These are phyloP conservation scores for Dermolepida albohirtum DNA, from an alignment of 2,888 invertebrate genomes.

Conservation along the genomic window DNA sequence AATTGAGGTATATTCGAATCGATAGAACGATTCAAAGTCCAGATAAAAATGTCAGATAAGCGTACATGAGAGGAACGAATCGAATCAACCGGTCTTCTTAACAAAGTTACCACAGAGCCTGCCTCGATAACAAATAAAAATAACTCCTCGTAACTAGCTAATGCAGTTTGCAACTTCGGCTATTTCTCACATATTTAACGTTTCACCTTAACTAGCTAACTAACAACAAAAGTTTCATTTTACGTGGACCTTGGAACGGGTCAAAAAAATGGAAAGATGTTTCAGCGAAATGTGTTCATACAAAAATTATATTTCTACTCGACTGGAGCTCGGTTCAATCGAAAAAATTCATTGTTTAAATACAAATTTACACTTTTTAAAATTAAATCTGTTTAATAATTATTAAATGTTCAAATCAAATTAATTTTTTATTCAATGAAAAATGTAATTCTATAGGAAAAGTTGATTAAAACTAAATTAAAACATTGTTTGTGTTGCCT, in stretches of 20 bases:
- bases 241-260: not conserved
- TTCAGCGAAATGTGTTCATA: too few relatives aligned
- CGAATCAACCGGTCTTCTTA: constrained; percentile 49
- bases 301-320: too few relatives aligned
- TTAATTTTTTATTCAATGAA: too few relatives aligned
- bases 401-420: too few relatives aligned
- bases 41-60: constrained; percentile 34
- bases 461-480: too few relatives aligned
- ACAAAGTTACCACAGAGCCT: constrained; percentile 49
- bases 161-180: constrained; percentile 51
- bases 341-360: too few relatives aligned
- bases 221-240: constrained; percentile 19
- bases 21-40: constrained; percentile 33
- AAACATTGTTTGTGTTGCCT: too few relatives aligned
- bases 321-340: too few relatives aligned
- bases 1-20: constrained; percentile 3
- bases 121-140: constrained; percentile 57
- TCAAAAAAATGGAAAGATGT: too few relatives aligned
- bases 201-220: constrained; percentile 35
- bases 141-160: constrained; percentile 55
- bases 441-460: too few relatives aligned
- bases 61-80: constrained; percentile 46
- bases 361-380: too few relatives aligned
- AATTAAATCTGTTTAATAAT: too few relatives aligned
- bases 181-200: constrained; percentile 52